A percentile compares a stretch with the other conserved stretches of the same genome.
Conservation (phyloP, 2,113 vertebrate species). For the Coregonus clupeaformis region DNA sequence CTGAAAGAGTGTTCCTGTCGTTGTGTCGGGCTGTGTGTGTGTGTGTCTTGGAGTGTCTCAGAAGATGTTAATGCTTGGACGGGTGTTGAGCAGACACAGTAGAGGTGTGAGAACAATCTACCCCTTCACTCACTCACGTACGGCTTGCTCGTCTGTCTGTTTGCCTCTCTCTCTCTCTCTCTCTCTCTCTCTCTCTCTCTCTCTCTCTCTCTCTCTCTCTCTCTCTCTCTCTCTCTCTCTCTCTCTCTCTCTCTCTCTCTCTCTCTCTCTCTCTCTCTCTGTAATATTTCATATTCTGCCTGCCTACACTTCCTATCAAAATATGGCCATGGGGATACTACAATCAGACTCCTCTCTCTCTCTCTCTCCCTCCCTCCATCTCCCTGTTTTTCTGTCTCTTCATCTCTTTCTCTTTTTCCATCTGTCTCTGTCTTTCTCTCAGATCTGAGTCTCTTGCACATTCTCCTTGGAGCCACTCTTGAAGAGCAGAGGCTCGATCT, state of each 20-base stretch:
- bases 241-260: constrained; percentile 18
- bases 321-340: neutral
- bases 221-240: constrained; percentile 17
- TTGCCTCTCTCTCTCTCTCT: constrained; percentile 15
- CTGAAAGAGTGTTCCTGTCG: neutral
- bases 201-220: neutral
- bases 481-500: constrained; percentile 87
- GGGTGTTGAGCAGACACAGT: constrained; percentile 23
- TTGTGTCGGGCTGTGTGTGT: constrained; percentile 11
- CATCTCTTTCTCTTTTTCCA: neutral
- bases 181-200: neutral
- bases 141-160: no score
- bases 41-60: constrained; percentile 29
- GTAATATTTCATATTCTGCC: constrained; percentile 1
- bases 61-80: constrained; percentile 37
- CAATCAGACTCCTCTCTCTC: neutral
- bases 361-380: neutral
- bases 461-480: constrained; percentile 94
- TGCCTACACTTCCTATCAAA: neutral
- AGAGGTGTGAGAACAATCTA: constrained; percentile 24
- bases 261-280: neutral
- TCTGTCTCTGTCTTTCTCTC: constrained; percentile 36
- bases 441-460: constrained; percentile 94
- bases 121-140: constrained; percentile 14
- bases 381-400: constrained; percentile 35